Evolutionary conservation across 1,140 invertebrate genomes (phyloP).

Genomic region (Notospermus geniculatus): DNA sequence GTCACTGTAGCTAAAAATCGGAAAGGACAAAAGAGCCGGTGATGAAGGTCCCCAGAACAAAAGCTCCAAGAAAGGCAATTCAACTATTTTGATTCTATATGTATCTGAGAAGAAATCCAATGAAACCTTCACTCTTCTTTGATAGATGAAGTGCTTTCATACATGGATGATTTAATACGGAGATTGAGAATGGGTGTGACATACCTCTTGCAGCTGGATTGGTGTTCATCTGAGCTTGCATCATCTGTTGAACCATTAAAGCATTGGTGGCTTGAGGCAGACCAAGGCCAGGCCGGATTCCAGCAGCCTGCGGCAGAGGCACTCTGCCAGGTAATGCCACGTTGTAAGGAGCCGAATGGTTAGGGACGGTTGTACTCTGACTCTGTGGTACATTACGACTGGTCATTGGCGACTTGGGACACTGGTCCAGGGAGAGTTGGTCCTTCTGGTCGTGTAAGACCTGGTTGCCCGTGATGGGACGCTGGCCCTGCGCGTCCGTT

Average conservation of each 20-base stretch:
- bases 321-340: conserved; percentile 3
- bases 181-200: no score
- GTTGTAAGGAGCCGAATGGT: conserved; percentile 20
- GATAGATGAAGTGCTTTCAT: no score
- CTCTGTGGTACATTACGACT: background rate
- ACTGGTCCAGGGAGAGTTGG: background rate
- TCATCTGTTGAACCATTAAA: conserved; percentile 40
- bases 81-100: background rate
- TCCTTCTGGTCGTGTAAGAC: background rate
- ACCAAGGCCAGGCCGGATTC: background rate
- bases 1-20: no score
- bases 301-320: conserved; percentile 13
- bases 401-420: conserved; percentile 3
- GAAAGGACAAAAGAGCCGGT: no score
- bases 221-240: conserved; percentile 23
- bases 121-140: no score
- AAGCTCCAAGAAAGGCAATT: no score
- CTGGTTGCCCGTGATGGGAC: conserved; percentile 17
- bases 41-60: no score
- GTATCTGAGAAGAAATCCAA: background rate
- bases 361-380: background rate
- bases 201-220: conserved; percentile 28
- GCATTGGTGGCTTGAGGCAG: conserved; percentile 24
- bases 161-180: no score
- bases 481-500: background rate